Percentiles rank a stretch among this genome's conserved stretches.
phyloP scores from a whole-genome alignment of 2,113 vertebrate genomes.

The Dermatemys mawii region DNA sequence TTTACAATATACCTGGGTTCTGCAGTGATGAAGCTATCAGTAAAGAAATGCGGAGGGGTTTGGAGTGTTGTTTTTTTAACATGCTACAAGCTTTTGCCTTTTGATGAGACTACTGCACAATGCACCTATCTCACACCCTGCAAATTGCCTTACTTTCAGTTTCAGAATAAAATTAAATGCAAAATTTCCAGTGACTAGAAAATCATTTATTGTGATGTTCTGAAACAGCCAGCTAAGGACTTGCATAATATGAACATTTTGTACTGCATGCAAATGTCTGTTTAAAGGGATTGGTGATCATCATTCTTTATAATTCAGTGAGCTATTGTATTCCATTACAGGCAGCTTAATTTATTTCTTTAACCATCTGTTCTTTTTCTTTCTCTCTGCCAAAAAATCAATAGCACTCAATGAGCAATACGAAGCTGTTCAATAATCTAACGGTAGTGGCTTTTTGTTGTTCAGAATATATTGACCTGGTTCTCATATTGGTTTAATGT shows the following conservation, averaged over 20 bases:
- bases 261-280: not conserved
- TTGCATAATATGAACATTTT: constrained; percentile 10
- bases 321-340: constrained; percentile 73
- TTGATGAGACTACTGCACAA: not conserved
- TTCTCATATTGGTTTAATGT: constrained; percentile 69
- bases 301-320: constrained; percentile 76
- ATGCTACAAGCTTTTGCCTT: not conserved
- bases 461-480: constrained; percentile 70
- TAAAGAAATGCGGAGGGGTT: not conserved
- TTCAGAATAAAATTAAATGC: not conserved
- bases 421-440: constrained; percentile 68
- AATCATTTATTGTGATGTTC: not conserved
- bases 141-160: not conserved
- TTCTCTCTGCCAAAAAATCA: constrained; percentile 75
- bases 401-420: constrained; percentile 71
- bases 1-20: not conserved
- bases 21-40: fast-evolving
- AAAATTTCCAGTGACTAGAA: not conserved
- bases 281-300: constrained; percentile 65
- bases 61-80: not conserved
- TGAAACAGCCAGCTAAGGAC: constrained; percentile 14
- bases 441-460: constrained; percentile 66
- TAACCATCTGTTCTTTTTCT: constrained; percentile 78
- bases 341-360: constrained; percentile 79
- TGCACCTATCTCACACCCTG: not conserved